phyloP scores from a whole-genome alignment of 2,113 vertebrate genomes.

The Mungos mungo region DNA sequence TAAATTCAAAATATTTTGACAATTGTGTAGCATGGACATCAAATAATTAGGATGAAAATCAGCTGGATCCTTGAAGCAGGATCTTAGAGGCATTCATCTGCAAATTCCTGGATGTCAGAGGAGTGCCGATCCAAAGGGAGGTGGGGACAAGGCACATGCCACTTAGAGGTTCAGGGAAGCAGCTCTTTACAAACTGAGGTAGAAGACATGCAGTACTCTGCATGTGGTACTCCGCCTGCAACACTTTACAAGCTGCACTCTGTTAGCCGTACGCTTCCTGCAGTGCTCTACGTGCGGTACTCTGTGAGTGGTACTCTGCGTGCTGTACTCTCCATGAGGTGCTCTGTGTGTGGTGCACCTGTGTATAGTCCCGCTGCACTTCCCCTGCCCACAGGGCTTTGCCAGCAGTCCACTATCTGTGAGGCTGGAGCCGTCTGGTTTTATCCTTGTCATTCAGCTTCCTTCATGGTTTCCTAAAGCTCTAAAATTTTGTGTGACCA shows the following conservation, averaged over 20 bases:
- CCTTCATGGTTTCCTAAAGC: neutral
- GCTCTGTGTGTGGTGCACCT: no score
- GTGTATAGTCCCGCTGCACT: no score
- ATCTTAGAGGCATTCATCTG: no score
- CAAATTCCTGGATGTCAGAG: neutral
- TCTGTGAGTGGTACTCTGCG: no score
- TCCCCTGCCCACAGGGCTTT: accelerated
- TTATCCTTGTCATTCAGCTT: neutral
- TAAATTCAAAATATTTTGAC: neutral
- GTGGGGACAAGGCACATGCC: no score
- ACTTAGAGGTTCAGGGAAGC: accelerated
- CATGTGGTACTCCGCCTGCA: no score
- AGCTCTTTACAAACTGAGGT: neutral
- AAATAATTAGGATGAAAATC: neutral
- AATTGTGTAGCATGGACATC: neutral
- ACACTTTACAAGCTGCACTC: no score
- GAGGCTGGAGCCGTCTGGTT: neutral
- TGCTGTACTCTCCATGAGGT: no score
- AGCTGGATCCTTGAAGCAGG: neutral
- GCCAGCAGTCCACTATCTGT: neutral
- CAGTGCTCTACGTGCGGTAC: no score
- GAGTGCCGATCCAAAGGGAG: neutral
- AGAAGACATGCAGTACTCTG: no score
- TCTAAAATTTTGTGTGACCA: neutral
- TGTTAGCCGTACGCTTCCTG: no score